Conservation (phyloP, 2,113 vertebrate species). For the Prunella himalayana region DNA sequence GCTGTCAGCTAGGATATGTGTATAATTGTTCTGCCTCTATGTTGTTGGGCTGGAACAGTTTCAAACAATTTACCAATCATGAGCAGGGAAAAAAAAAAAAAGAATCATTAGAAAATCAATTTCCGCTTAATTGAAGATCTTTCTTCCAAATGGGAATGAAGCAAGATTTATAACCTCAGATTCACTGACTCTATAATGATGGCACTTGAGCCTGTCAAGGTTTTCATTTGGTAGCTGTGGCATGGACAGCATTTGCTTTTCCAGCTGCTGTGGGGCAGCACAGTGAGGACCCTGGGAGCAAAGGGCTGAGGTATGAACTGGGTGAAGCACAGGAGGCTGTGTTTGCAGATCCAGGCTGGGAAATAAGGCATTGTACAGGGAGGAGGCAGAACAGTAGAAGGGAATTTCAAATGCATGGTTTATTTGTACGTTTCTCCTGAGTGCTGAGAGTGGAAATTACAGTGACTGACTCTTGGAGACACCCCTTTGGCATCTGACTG, state of each 20-base stretch:
- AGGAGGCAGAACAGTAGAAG: background rate
- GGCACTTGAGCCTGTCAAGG: conserved; percentile 17
- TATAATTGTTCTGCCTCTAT: conserved; percentile 55
- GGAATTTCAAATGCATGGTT: background rate
- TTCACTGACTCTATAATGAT: conserved; percentile 9
- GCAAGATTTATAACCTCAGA: conserved; percentile 61
- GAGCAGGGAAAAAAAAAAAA: background rate
- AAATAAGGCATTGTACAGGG: background rate
- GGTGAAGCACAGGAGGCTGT: background rate
- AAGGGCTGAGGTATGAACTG: background rate
- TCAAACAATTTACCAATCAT: conserved; percentile 58
- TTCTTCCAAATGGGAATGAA: conserved; percentile 65
- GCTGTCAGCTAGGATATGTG: background rate
- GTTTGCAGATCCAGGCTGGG: background rate
- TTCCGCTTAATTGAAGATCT: conserved; percentile 75
- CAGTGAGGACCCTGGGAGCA: background rate
- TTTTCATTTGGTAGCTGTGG: background rate
- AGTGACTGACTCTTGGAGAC: background rate
- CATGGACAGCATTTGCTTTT: background rate
- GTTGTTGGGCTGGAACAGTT: conserved; percentile 51
- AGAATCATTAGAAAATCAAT: conserved; percentile 78
- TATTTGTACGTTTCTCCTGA: background rate
- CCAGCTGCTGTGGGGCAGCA: background rate
- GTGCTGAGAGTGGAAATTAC: background rate
- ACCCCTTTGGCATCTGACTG: background rate